Percentiles rank a stretch among this genome's conserved stretches.
phyloP scores from a whole-genome alignment of 1,140 invertebrate species.

The Neodiprion virginianus region DNA sequence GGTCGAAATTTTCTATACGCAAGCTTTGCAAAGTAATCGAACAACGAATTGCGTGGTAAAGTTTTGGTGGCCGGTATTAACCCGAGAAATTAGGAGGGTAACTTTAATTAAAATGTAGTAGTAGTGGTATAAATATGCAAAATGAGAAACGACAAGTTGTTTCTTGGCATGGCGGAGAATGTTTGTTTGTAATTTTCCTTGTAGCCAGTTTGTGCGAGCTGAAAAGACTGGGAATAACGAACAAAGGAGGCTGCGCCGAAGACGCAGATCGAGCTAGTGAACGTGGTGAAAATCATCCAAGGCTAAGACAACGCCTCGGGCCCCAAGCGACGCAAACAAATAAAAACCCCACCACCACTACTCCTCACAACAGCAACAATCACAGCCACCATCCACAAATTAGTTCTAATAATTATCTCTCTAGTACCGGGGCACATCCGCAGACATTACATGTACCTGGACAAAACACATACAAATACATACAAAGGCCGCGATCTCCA shows the following conservation, averaged over 20 bases:
- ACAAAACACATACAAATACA: slow-evolving; percentile 50
- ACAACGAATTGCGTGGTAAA: too few species aligned
- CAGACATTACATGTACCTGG: neutral
- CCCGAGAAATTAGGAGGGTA: too few species aligned
- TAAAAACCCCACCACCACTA: slow-evolving; percentile 27
- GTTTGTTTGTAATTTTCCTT: slow-evolving; percentile 43
- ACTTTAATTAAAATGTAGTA: too few species aligned
- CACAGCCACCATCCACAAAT: slow-evolving; percentile 14
- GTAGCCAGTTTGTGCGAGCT: slow-evolving; percentile 60
- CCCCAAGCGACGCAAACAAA: slow-evolving; percentile 40
- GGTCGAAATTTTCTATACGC: too few species aligned
- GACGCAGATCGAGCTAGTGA: slow-evolving; percentile 31
- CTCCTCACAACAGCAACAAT: slow-evolving; percentile 45
- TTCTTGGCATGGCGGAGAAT: slow-evolving; percentile 56
- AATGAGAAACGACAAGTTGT: too few species aligned
- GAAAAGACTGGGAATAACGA: slow-evolving; percentile 58
- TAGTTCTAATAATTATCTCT: neutral
- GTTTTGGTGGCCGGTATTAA: too few species aligned
- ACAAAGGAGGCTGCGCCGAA: slow-evolving; percentile 37
- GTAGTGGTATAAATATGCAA: too few species aligned
- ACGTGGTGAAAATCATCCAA: slow-evolving; percentile 44
- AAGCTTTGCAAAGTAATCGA: too few species aligned
- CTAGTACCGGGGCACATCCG: neutral
- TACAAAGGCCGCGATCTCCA: slow-evolving; percentile 50
- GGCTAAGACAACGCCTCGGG: slow-evolving; percentile 11